Evolutionary conservation across 2,888 invertebrate species (phyloP), one percentile per base, ranked within the genome.

Genomic region (Harpagoxenus sublaevis): DNA sequence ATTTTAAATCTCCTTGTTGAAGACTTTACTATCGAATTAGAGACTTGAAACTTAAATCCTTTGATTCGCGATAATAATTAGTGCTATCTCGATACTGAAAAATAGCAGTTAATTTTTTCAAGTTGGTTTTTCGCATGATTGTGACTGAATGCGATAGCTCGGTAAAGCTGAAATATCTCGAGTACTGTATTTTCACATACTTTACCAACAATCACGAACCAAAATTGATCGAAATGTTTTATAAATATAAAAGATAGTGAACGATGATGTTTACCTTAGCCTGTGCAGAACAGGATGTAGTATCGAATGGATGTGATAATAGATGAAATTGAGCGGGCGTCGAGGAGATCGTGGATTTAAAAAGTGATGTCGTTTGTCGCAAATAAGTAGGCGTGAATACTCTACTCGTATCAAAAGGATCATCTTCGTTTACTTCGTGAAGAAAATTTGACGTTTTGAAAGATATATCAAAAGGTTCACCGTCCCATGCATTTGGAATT

Each of bases 331-430:
- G 88, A 89, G 87, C 84, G 83, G 92, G 86, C 84, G 87, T 85
- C 81, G 89, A 88, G 83, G 91, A 87, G 83, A 85, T 88, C 60
- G 85, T 87, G 79, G 91, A 86, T 85, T 88, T 86, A 86, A 91
- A 91, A 42, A 92, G 85, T 48, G 92, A 88, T 62, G 89, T 89
- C 28, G 66, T 42, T 84, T 92, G 90, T 84, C 92, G 91, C 82
- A 93, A 87, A 85, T 90, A 91, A 68, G 92, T 89, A 65, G 92
- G 92, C 87, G 89, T 92, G 39, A 92, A 88, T 48, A 93, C 90
- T 87, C 88, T 92, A 84, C 94, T 94, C 12, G 94, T 94, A 75
- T 94, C 94, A 60, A 94, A 94, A n/a, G 94, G 94, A 91, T 94
- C 89, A 18, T 83, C 93, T 28, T 89, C 89, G 55, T 88, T 90